Base-by-base conservation (phyloP, 2,888 invertebrate species). In the Limnephilus auricula region DNA sequence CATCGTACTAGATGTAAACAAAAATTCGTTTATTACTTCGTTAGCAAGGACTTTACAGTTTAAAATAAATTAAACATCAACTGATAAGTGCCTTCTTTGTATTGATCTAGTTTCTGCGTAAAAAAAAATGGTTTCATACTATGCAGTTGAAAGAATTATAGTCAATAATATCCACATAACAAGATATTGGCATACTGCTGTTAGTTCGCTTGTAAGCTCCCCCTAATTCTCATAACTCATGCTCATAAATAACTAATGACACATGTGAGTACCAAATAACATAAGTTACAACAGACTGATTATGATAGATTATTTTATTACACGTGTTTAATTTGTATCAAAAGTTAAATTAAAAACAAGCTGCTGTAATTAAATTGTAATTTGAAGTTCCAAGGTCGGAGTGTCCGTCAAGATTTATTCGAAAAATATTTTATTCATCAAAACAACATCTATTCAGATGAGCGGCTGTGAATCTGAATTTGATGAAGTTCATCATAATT, bases 361-460 rank as follows among this genome's bases (percentile, higher is more conserved):
- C 34, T 12, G 15, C 34, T 34, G 82, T 82, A 82, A 32, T 82
- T 82, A 82, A 82, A 82, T 82, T 34, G 18, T 82, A 82, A 82
- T 82, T 82, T 34, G 34, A 82, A 82, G n/a, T 82, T 25, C 34
- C 82, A 82, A 82, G 82, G 82, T 34, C 82, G 82, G 25, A 25
- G 25, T 37, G 82, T 18, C 18, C 82, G 34, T 82, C 32, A 18
- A 82, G 82, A 82, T 82, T 82, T 32, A 82, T 82, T 82, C 25
- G 18, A 34, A 82, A 45, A 45, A 45, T 45, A 2, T 65, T 65
- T 65, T 65, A 65, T 82, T 37, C 84, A 84, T n/a, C 85, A 30
- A 85, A 40, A 40, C 34, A 85, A 85, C 85, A 85, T 45, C 30
- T 45, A 45, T 85, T 85, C 85, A n/a, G 85, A 37, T 82, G 82